Evolutionary conservation across 2,113 vertebrate genomes (phyloP).

Genomic region (Cyanistes caeruleus): DNA sequence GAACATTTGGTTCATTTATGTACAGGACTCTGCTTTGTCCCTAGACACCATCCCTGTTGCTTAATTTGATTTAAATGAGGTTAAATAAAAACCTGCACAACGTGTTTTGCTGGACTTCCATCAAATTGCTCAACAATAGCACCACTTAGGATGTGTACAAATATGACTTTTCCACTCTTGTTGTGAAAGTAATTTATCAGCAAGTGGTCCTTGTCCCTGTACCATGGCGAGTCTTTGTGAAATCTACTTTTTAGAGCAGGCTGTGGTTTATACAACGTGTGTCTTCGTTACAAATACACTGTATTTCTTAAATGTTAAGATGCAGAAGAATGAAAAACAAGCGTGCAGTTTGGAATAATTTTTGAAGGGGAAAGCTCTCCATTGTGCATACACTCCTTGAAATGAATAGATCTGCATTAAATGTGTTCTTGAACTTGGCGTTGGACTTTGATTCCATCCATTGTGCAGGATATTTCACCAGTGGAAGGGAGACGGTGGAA

Average conservation of each 20-base stretch:
- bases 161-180: not conserved
- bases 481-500: not conserved
- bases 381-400: not conserved
- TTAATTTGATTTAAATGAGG: slow-evolving; percentile 9
- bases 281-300: not conserved
- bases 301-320: not conserved
- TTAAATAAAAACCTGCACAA: slow-evolving; percentile 6
- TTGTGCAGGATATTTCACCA: not conserved
- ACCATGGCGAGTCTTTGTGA: slow-evolving; percentile 26
- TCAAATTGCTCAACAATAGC: slow-evolving; percentile 36
- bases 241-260: not conserved
- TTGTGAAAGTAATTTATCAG: slow-evolving; percentile 60
- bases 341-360: slow-evolving; percentile 11
- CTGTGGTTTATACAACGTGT: not conserved
- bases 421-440: slow-evolving; percentile 11
- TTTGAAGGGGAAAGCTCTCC: slow-evolving; percentile 33
- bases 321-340: not conserved
- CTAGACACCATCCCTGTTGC: not conserved
- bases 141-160: not conserved
- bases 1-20: not conserved
- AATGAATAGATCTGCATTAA: slow-evolving; percentile 45
- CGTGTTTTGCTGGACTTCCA: not conserved
- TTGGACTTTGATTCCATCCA: not conserved
- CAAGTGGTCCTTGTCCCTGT: slow-evolving; percentile 66
- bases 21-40: not conserved